Base-by-base conservation (phyloP, 2,797 vertebrate species). In the Phalloptychus januarius region DNA sequence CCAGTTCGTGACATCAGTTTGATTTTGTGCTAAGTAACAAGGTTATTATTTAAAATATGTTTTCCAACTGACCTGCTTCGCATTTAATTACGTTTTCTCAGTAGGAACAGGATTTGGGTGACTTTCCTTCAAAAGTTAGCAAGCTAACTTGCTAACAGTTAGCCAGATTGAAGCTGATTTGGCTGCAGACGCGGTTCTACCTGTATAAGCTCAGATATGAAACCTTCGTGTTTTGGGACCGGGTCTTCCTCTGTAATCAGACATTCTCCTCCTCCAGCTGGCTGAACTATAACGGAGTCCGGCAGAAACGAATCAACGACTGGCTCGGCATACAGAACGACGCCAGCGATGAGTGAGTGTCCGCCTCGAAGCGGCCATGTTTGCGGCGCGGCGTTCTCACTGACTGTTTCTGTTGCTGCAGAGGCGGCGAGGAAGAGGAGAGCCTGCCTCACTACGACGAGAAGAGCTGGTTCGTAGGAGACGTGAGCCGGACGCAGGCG, bases 401-500 rank as follows among this genome's bases (percentile, higher is more conserved):
- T 38, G 23, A 69, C 31, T 31, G 28, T 72, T 13, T 23, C 0
- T 76, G 56, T 78, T 40, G 2, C 25, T 75, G 20, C 93, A 99
- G 98, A 84, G 91, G 95, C 11, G 97, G 88, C 31, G 97, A 98
- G 89, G 97, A 98, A 81, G 97, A 99, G 23, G 97, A 98, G 91
- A 97, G 96, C 86, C 83, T 98, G 85, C 97, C 98, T 42, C 98
- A 99, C 91, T 96, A 96, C 2, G 97, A 98, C 40, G 97, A 99
- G 95, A 99, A 97, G 93, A 98, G 96, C 88, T 99, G 98, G 98
- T 99, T 99, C 85, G 97, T 98, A 4, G 98, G 97, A 0, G 96
- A 97, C 88, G 90, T 99, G 92, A 98, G 97, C 93, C 94, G 98
- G 85, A 94, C 95, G 48, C 96, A 98, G 93, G 95, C 98, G 0